Percentiles rank a stretch among this genome's conserved stretches.
phyloP scores from a whole-genome alignment of 2,888 invertebrate genomes.

The Drosophila birchii region DNA sequence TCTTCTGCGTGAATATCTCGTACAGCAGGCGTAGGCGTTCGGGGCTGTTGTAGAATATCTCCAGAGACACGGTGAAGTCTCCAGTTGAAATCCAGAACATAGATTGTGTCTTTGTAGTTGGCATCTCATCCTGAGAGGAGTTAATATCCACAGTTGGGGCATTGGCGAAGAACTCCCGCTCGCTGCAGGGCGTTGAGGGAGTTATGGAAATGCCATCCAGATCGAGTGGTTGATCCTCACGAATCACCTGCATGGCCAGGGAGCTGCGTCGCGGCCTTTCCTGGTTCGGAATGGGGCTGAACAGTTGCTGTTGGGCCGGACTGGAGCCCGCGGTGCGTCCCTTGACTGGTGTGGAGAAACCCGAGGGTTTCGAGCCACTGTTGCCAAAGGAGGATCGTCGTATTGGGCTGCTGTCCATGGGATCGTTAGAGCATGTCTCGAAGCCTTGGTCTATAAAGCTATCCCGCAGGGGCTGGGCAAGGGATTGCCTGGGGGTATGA shows the following conservation, averaged over 20 bases:
- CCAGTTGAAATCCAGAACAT: constrained; percentile 79
- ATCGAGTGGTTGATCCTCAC: constrained; percentile 78
- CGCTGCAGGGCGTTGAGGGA: constrained; percentile 58
- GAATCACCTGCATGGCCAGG: constrained; percentile 80
- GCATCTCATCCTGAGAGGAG: constrained; percentile 49
- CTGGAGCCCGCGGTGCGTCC: constrained; percentile 23
- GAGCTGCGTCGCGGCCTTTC: constrained; percentile 76
- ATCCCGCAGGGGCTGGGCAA: constrained; percentile 57
- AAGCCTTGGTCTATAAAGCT: constrained; percentile 83
- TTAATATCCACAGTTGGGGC: constrained; percentile 67
- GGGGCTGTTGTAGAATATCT: constrained; percentile 62
- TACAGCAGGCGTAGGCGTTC: constrained; percentile 74
- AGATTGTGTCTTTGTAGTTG: constrained; percentile 48
- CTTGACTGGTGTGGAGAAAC: constrained; percentile 79
- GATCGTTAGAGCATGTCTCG: constrained; percentile 80
- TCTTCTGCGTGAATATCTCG: constrained; percentile 81
- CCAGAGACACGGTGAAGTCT: constrained; percentile 73
- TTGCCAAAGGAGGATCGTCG: constrained; percentile 46
- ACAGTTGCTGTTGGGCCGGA: constrained; percentile 58
- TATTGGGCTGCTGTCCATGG: constrained; percentile 71
- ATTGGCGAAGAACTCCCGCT: constrained; percentile 67
- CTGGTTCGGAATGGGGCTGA: constrained; percentile 66
- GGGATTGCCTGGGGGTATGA: constrained; percentile 59
- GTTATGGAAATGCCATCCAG: constrained; percentile 38
- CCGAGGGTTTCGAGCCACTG: constrained; percentile 45